Conservation (phyloP, 2,797 vertebrate species). For the Microtus californicus region DNA sequence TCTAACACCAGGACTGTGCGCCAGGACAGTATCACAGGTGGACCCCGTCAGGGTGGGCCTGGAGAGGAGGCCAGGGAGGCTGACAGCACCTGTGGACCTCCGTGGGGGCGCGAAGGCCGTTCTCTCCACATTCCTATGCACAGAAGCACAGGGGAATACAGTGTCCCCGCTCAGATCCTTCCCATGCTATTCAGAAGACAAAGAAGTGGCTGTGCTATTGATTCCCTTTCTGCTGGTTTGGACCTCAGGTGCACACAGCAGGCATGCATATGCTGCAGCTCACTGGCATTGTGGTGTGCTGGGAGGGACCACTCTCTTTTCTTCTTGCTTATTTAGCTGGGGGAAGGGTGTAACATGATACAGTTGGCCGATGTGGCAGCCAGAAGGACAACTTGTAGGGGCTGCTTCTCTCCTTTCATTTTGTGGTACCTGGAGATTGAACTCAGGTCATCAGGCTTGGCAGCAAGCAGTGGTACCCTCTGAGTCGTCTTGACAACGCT, state of each 20-base stretch:
- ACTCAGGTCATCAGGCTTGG: no score
- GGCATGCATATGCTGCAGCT: background rate
- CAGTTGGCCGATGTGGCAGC: background rate
- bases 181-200: background rate
- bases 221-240: accelerated
- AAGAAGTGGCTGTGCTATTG: accelerated
- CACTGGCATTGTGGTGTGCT: accelerated
- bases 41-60: background rate
- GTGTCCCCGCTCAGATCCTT: background rate
- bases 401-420: background rate
- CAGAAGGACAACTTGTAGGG: background rate
- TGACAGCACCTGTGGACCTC: background rate
- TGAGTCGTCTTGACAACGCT: background rate
- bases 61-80: background rate
- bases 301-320: background rate
- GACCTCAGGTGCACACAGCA: background rate
- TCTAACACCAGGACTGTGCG: background rate
- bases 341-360: background rate
- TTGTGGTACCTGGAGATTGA: background rate
- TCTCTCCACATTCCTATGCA: background rate
- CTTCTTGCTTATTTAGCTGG: background rate
- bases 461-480: background rate
- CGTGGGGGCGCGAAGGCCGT: accelerated
- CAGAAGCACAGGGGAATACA: background rate
- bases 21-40: constrained; percentile 6